These are phyloP conservation scores for Urocyon cinereoargenteus DNA, from an alignment of 2,797 vertebrate species.

Conservation along the genomic window DNA sequence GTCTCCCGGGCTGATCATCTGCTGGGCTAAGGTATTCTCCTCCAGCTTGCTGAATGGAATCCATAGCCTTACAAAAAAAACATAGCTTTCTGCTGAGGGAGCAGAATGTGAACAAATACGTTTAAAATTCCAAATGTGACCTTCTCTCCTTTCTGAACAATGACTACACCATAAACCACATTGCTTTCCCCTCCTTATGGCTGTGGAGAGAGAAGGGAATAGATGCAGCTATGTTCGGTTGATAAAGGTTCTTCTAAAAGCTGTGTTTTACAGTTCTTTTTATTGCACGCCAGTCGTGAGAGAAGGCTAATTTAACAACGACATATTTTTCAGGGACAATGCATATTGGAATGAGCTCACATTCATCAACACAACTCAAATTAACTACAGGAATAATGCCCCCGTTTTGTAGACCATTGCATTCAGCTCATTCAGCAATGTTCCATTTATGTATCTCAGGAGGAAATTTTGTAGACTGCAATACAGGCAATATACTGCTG, in stretches of 20 bases:
- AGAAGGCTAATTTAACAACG: neutral
- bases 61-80: neutral
- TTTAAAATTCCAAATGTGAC: neutral
- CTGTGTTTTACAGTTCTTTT: conserved; percentile 20
- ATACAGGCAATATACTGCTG: neutral
- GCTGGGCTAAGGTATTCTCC: neutral
- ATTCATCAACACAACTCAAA: neutral
- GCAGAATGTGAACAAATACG: neutral
- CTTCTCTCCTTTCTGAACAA: conserved; percentile 34
- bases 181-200: neutral
- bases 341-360: neutral
- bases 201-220: neutral
- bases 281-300: neutral
- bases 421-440: neutral
- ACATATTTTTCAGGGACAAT: conserved; percentile 22
- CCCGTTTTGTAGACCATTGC: neutral
- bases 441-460: neutral
- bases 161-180: neutral
- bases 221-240: neutral
- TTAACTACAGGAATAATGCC: neutral
- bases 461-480: neutral
- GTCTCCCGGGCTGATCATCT: neutral
- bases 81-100: neutral
- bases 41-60: neutral
- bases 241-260: conserved; percentile 12